Evolutionary conservation across 2,888 invertebrate genomes (phyloP), one percentile per base, ranked within the genome.

Genomic region (Metallyticus violacea): DNA sequence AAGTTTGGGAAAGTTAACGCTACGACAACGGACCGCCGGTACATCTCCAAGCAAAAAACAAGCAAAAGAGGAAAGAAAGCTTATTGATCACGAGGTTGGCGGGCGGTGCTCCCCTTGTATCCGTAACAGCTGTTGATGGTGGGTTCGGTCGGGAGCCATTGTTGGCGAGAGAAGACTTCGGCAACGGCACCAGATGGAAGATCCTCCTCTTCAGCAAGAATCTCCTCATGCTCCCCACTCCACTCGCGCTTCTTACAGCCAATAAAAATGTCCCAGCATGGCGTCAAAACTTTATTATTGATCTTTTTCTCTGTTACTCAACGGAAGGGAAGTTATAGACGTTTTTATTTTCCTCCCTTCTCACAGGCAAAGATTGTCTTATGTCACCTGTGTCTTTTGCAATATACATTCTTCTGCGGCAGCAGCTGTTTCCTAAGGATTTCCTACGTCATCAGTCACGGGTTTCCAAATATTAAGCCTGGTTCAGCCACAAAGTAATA

Each of bases 231-330:
- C n/a, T n/a, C 40, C 26, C 26, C 82, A 76, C 9, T 6, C 81
- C 81, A 62, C 81, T 77, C 83, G 77, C 83, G 28, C 77, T 77
- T 77, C 77, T 83, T 83, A 83, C 83, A 83, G 77, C 83, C 83
- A 83, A 83, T 83, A 83, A 83, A 83, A 83, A 83, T 77, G 26
- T 77, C 83, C 83, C 83, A 83, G 77, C 83, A 83, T 83, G 83
- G 83, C 83, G 77, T 83, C 83, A 83, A 77, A 83, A 83, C 83
- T 83, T 77, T 83, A 77, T 83, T 83, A 83, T 83, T 83, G 83
- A 83, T 83, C 82, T 62, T 28, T 26, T 77, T 40, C 28, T 83
- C 22, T 62, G n/a, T n/a, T n/a, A n/a, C n/a, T n/a, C n/a, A n/a
- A n/a, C n/a, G n/a, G 40, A 62, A 62, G 40, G 40, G 40, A 62